phyloP scores from a whole-genome alignment of 2,888 invertebrate genomes.

The Rhodophaea formosa region DNA sequence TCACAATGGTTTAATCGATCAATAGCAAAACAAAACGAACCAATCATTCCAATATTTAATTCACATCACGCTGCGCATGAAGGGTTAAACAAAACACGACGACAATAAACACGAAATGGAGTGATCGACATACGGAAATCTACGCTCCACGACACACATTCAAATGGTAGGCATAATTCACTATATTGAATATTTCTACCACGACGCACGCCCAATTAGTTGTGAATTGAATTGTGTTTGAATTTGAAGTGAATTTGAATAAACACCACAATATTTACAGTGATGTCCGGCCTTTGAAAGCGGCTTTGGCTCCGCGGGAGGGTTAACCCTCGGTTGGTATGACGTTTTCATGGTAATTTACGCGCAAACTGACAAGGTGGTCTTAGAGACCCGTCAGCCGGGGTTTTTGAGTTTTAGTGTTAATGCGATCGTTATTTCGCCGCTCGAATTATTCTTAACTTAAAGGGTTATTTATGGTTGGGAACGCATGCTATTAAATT shows the following conservation, averaged over 20 bases:
- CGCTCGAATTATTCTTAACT: constrained; percentile 53
- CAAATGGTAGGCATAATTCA: constrained; percentile 74
- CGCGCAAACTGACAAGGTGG: constrained; percentile 71
- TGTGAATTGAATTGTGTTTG: constrained; percentile 79
- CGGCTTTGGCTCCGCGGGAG: constrained; percentile 66
- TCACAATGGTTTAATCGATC: neutral
- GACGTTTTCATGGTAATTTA: constrained; percentile 73
- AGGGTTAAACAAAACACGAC: constrained; percentile 41
- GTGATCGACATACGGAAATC: constrained; percentile 59
- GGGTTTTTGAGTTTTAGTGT: constrained; percentile 71
- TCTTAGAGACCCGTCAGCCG: constrained; percentile 48
- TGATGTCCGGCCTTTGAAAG: constrained; percentile 71
- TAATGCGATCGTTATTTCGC: constrained; percentile 55
- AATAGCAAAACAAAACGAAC: constrained; percentile 41
- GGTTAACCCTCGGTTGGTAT: constrained; percentile 73
- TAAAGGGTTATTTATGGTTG: constrained; percentile 40
- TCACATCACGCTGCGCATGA: constrained; percentile 41
- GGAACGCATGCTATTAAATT: constrained; percentile 13
- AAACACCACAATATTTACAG: constrained; percentile 80
- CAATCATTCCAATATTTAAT: constrained; percentile 42
- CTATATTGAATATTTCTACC: constrained; percentile 76
- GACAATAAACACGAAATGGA: constrained; percentile 50
- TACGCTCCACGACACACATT: constrained; percentile 66
- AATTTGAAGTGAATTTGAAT: constrained; percentile 77
- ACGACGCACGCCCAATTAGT: constrained; percentile 79